Evolutionary conservation across 2,113 vertebrate species (phyloP).

Genomic region (Daubentonia madagascariensis): DNA sequence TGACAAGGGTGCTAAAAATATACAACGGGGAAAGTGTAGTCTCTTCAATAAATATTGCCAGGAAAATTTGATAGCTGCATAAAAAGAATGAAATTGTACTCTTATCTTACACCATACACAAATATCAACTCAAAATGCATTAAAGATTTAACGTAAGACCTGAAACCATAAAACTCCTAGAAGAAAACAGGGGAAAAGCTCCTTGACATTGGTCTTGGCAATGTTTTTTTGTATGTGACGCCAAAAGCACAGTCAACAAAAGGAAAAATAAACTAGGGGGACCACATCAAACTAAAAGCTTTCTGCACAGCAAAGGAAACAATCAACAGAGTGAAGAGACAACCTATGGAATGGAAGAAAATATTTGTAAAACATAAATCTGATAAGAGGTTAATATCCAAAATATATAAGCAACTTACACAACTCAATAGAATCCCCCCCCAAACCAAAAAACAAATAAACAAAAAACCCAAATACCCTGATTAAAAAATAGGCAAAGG

Average conservation of each 20-base stretch:
- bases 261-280: neutral
- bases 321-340: neutral
- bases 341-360: neutral
- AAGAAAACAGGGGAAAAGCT: neutral
- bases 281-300: neutral
- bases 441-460: too few species aligned
- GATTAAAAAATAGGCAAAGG: neutral
- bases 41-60: neutral
- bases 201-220: neutral
- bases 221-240: neutral
- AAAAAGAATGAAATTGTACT: neutral
- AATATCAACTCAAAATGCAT: neutral
- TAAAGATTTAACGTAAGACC: neutral
- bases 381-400: too few species aligned
- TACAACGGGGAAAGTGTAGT: neutral
- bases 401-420: too few species aligned
- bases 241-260: too few species aligned
- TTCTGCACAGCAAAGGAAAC: neutral
- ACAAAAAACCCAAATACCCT: neutral
- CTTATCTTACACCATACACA: neutral
- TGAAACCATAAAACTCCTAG: neutral
- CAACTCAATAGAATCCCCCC: too few species aligned
- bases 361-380: too few species aligned
- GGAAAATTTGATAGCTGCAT: neutral
- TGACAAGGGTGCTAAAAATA: neutral